Conservation (phyloP, 2,113 vertebrate genomes). For the Ameiurus melas region DNA sequence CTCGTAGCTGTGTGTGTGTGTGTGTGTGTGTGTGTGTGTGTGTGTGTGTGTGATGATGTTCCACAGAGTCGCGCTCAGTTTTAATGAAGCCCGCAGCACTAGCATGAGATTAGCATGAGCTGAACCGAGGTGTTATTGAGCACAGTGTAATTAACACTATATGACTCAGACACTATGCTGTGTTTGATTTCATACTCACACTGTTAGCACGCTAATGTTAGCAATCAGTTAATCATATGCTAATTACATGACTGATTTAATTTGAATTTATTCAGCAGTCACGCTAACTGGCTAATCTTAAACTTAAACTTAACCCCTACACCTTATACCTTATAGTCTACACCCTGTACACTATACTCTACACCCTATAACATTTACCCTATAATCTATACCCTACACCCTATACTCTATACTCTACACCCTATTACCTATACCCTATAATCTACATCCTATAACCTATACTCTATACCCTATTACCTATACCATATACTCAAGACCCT, state of each 20-base stretch:
- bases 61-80: not conserved
- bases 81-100: slow-evolving; percentile 5
- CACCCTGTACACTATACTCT: not conserved
- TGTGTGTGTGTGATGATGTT: not conserved
- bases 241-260: not conserved
- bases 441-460: too few species aligned
- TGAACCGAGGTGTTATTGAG: not conserved
- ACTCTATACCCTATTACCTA: too few species aligned
- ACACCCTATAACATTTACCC: not conserved
- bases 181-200: not conserved
- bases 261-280: not conserved
- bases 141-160: slow-evolving; percentile 5
- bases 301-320: not conserved
- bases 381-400: too few species aligned
- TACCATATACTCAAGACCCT: too few species aligned
- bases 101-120: not conserved
- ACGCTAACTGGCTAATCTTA: not conserved
- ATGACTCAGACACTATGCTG: not conserved
- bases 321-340: not conserved
- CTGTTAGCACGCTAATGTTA: not conserved
- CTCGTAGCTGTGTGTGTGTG: not conserved
- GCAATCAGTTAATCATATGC: not conserved
- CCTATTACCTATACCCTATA: too few species aligned
- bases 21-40: not conserved
- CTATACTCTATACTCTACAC: too few species aligned